Conservation (phyloP, 1,140 invertebrate species). For the Condylostylus longicornis region DNA sequence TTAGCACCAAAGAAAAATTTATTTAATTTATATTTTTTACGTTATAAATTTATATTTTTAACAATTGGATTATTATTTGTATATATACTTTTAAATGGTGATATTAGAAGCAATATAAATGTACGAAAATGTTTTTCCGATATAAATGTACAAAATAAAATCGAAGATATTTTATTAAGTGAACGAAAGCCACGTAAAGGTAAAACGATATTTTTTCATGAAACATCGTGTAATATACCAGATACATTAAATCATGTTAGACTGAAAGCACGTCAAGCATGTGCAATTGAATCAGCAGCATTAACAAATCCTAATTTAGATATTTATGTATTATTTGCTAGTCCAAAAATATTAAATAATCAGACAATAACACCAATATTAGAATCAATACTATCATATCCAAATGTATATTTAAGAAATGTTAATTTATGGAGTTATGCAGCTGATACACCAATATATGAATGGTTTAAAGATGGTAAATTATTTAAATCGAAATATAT, state of each 20-base stretch:
- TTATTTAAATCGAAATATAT: constrained; percentile 39
- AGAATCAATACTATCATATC: constrained; percentile 35
- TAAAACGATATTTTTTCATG: constrained; percentile 41
- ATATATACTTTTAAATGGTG: too few relatives aligned
- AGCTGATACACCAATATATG: constrained; percentile 41
- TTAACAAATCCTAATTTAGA: constrained; percentile 40
- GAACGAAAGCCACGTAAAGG: constrained; percentile 27
- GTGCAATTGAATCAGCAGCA: constrained; percentile 51
- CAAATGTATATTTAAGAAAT: constrained; percentile 42
- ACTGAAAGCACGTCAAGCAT: constrained; percentile 42
- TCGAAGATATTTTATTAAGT: constrained; percentile 17
- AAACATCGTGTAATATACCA: constrained; percentile 36
- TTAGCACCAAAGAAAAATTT: too few relatives aligned
- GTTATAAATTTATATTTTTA: too few relatives aligned
- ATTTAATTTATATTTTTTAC: too few relatives aligned
- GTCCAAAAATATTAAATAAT: constrained; percentile 30
- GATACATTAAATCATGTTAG: constrained; percentile 22
- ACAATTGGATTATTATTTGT: too few relatives aligned
- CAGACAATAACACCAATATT: constrained; percentile 17
- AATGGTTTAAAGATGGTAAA: constrained; percentile 38
- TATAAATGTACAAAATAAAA: background rate
- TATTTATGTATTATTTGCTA: constrained; percentile 41
- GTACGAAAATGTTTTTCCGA: too few relatives aligned
- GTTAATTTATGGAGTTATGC: constrained; percentile 42
- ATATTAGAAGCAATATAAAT: too few relatives aligned